phyloP scores from a whole-genome alignment of 2,888 invertebrate genomes.

The Epinotia ramella region DNA sequence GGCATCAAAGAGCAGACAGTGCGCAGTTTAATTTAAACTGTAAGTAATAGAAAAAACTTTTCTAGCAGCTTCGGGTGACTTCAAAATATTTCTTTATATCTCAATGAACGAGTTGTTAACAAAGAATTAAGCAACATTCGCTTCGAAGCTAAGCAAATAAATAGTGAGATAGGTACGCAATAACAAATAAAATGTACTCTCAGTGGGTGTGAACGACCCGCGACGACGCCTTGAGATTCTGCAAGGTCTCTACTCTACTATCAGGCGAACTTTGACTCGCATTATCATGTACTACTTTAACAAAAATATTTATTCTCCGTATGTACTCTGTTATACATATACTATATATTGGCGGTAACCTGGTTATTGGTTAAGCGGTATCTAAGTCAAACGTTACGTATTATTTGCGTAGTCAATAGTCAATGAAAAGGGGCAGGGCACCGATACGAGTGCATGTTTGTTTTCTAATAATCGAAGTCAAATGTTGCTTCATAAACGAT shows the following conservation, averaged over 20 bases:
- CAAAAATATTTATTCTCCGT: slow-evolving; percentile 69
- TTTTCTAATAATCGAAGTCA: slow-evolving; percentile 33
- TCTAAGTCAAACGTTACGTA: slow-evolving; percentile 58
- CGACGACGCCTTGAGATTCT: slow-evolving; percentile 60
- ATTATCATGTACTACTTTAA: slow-evolving; percentile 61
- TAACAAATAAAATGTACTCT: slow-evolving; percentile 35
- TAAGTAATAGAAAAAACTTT: no score
- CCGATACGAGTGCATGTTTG: slow-evolving; percentile 34
- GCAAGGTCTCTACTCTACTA: slow-evolving; percentile 61
- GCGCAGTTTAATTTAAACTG: no score
- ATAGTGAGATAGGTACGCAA: slow-evolving; percentile 16
- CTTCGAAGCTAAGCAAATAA: slow-evolving; percentile 28
- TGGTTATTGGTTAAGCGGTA: slow-evolving; percentile 53
- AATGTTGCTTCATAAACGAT: slow-evolving; percentile 23
- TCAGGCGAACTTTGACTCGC: slow-evolving; percentile 72
- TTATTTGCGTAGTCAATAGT: slow-evolving; percentile 52
- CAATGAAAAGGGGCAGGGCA: slow-evolving; percentile 48
- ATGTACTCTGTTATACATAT: slow-evolving; percentile 15
- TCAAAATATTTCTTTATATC: not conserved
- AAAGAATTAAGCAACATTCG: not conserved
- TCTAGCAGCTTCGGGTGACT: no score
- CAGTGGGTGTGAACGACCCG: slow-evolving; percentile 46
- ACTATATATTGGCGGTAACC: slow-evolving; percentile 50
- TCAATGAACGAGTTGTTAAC: not conserved
- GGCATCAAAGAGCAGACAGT: no score